phyloP scores from a whole-genome alignment of 1,140 invertebrate species.

The Panulirus ornatus region DNA sequence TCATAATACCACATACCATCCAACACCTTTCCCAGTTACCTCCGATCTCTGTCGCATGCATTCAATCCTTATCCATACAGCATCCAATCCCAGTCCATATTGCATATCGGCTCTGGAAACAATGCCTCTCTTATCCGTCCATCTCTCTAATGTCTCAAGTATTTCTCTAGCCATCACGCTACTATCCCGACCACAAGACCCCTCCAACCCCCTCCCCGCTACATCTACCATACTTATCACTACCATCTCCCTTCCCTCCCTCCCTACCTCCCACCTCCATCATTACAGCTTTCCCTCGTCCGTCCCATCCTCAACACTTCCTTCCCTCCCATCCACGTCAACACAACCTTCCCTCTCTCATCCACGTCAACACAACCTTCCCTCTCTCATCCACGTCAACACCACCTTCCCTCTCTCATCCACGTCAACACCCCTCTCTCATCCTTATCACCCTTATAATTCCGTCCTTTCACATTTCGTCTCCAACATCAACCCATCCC shows the following conservation, averaged over 20 bases:
- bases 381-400: not conserved
- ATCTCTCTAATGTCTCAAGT: no score
- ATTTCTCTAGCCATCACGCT: no score
- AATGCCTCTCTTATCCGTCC: no score
- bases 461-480: not conserved
- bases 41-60: not conserved
- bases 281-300: not conserved
- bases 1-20: not conserved
- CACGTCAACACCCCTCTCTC: not conserved
- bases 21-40: not conserved
- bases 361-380: not conserved
- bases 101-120: no score
- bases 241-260: not conserved
- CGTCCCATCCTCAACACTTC: not conserved
- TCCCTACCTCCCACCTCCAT: not conserved
- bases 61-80: not conserved
- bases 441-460: not conserved
- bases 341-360: conserved; percentile 1
- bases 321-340: not conserved
- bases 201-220: not conserved
- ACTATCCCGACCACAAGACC: no score
- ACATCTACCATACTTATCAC: not conserved
- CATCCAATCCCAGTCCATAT: no score
- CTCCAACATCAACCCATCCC: not conserved
- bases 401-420: not conserved